phyloP scores from a whole-genome alignment of 2,113 vertebrate species.

The Phylloscopus whistleri region DNA sequence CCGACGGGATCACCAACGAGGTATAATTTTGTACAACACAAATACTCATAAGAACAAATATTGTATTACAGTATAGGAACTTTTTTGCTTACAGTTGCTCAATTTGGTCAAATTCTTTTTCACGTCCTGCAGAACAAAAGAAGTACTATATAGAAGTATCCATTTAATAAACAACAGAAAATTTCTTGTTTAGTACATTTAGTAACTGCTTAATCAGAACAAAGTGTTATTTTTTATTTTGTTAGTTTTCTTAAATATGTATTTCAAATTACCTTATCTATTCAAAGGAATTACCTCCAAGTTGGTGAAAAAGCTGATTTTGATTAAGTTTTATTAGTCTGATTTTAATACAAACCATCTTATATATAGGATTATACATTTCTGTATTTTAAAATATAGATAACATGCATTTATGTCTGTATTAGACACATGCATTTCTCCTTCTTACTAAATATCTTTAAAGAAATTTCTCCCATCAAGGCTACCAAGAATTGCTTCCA shows the following conservation, averaged over 20 bases:
- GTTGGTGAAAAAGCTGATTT: background rate
- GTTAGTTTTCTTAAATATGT: background rate
- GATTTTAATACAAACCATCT: background rate
- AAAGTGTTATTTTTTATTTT: background rate
- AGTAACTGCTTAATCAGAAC: background rate
- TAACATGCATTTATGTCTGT: background rate
- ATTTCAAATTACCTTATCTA: background rate
- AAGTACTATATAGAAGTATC: background rate
- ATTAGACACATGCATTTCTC: background rate
- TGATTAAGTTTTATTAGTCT: background rate
- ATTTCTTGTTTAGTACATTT: background rate
- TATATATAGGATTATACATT: background rate
- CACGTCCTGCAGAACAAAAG: conserved; percentile 64
- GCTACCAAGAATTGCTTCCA: background rate
- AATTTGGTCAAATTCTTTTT: conserved; percentile 70
- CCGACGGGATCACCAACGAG: background rate
- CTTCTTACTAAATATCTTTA: background rate
- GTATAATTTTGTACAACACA: background rate
- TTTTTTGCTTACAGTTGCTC: conserved; percentile 78
- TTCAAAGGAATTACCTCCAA: background rate
- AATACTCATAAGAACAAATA: background rate
- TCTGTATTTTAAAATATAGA: background rate
- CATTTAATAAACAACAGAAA: background rate
- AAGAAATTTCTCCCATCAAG: background rate
- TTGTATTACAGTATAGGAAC: background rate